phyloP scores from a whole-genome alignment of 2,888 invertebrate genomes.

The Holacanthella duospinosa region DNA sequence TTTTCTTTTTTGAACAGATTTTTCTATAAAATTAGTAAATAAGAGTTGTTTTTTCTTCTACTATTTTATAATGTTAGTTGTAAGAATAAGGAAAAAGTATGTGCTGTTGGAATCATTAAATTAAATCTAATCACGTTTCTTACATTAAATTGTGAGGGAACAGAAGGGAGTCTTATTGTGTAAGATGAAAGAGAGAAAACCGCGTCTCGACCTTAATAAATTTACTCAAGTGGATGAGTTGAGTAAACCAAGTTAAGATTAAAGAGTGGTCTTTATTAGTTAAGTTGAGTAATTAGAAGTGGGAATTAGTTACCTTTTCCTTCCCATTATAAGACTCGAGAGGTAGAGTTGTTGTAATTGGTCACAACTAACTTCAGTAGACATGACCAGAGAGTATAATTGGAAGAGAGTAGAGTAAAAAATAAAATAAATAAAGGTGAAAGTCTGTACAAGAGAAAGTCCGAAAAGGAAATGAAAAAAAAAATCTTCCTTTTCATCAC shows the following conservation, averaged over 20 bases:
- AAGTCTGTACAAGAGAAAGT: background rate
- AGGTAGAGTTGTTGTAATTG: constrained; percentile 5
- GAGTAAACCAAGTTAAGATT: background rate
- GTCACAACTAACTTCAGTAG: background rate
- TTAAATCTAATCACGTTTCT: no score
- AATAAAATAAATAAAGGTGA: background rate
- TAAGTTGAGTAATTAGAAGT: constrained; percentile 1
- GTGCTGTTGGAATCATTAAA: no score
- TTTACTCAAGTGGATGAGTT: no score
- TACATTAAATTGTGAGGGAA: no score
- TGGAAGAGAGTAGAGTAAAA: background rate
- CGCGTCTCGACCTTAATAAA: no score
- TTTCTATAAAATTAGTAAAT: no score
- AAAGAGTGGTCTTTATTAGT: background rate
- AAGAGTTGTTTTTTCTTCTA: no score
- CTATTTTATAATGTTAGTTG: no score
- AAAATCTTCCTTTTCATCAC: background rate
- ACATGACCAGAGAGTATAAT: background rate
- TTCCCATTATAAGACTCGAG: background rate
- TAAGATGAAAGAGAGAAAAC: no score
- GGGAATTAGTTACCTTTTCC: constrained; percentile 2
- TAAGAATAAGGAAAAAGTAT: no score
- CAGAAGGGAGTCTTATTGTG: no score
- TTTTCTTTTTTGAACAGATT: no score
- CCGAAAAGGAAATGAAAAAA: background rate